Evolutionary conservation across 2,888 invertebrate species (phyloP), one percentile per base, ranked within the genome.

Genomic region (Stratiomys singularior): DNA sequence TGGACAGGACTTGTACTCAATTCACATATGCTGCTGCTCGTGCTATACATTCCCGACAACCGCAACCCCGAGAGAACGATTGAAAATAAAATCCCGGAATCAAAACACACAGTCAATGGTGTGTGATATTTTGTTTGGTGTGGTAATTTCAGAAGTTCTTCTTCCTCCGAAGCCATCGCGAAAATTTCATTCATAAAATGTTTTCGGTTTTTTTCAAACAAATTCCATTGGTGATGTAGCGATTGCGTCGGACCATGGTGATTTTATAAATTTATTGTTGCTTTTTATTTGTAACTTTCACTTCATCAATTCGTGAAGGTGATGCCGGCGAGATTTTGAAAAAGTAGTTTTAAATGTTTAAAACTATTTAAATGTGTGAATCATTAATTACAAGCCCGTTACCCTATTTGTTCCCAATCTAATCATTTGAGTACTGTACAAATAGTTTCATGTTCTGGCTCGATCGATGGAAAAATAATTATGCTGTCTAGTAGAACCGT

Each of bases 101-200:
- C 58, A 60, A 60, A 60, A 25, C 58, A 60, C 23, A 60, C 5
- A 52, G 15, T 13, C 15, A 52, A 52, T 52, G 18, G 52, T 18
- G 18, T 60, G 21, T 21, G 60, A 15, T 25, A 23, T 15, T 60
- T 25, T 7, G 23, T 23, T 25, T 15, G 21, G 23, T 18, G 60
- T 60, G 13, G 60, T 15, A 7, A 5, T 25, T 11, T 21, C 37
- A 5, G 60, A 25, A 60, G 4, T 7, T 4, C 4, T 18, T 23
- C 60, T 23, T 13, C 5, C 25, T 4, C 5, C 23, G 4, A 25
- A 60, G 60, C 18, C 7, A 60, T 60, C 60, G 60, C 21, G 18
- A 60, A 52, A 25, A 3, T 60, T 60, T 60, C 60, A 60, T 60
- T 60, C 60, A 60, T 60, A 60, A 52, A 52, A 52, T 52, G 15